Base-by-base conservation (phyloP, 53 echinoderm and acorn worm species). In the Paelopatides confundens region DNA sequence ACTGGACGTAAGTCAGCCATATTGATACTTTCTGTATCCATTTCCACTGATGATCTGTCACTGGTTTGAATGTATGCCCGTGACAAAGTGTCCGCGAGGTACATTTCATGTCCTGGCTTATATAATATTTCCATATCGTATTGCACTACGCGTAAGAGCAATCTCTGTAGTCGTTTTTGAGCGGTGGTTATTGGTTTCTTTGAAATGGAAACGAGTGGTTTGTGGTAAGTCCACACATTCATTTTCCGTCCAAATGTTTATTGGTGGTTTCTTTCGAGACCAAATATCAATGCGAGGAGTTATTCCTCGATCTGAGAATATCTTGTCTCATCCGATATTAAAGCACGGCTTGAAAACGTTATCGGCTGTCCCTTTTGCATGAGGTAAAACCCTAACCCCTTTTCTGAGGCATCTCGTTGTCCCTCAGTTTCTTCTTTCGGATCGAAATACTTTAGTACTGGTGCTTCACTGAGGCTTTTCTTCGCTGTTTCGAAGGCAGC, bases 321-420 rank as follows among this genome's bases (percentile, higher is more conserved):
- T 48, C 81, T 21, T 2, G 77, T 85, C 31, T 85, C 85, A n/a
- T 65, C 77, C 24, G 65, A 77, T 14, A 65, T 85, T 14, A 85
- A 71, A 31, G 93, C 95, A 35, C 87, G 86, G 40, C 93, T 95
- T 10, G 89, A 54, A 49, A 91, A 91, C 0, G 91, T 79, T 17
- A 93, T 76, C 30, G 93, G 95, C 58, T 93, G 91, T 28, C 87
- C 96, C 39, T 91, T 24, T 36, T 95, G 89, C 49, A 93, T 62
- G 14, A 95, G 64, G 36, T 49, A 89, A 67, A 91, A 95, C 23
- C 91, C 92, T 6, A 93, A 84, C 4, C 93, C 96, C 33, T 68
- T 79, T 28, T 96, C 92, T 3, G 90, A 93, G 14, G 93, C 96
- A 35, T 90, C 90, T 24, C 96, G 93, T 81, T 93, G 92, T 0